phyloP scores from a whole-genome alignment of 92 coral and sea anemone species.

The Siderastrea siderea region DNA sequence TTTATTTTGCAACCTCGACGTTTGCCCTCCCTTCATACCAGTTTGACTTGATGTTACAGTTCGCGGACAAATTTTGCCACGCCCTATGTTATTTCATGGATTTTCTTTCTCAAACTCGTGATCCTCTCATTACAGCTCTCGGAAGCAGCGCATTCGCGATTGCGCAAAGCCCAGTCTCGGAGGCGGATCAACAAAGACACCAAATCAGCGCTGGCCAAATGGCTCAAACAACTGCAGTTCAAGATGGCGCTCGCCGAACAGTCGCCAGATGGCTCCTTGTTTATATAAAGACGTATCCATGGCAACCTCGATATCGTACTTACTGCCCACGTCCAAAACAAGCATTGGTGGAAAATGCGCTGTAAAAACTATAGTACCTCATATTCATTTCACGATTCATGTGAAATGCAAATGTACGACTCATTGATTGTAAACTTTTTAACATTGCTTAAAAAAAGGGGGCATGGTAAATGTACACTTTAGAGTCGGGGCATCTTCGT shows the following conservation, averaged over 20 bases:
- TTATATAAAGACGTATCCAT: constrained; percentile 8
- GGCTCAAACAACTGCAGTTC: constrained; percentile 97
- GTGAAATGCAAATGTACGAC: not conserved
- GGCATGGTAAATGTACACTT: too few relatives aligned
- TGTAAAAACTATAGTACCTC: too few relatives aligned
- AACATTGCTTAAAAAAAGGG: too few relatives aligned
- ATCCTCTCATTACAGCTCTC: constrained; percentile 60
- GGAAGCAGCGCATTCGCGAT: constrained; percentile 83
- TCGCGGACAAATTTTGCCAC: too few relatives aligned
- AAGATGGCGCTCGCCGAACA: constrained; percentile 97
- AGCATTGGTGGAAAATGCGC: not conserved
- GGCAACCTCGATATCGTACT: not conserved
- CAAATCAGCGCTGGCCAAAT: constrained; percentile 85
- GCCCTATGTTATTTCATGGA: too few relatives aligned
- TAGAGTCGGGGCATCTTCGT: too few relatives aligned
- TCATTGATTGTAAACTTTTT: too few relatives aligned
- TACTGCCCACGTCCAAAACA: not conserved
- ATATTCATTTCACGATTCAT: not conserved
- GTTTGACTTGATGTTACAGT: too few relatives aligned
- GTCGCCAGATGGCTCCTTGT: constrained; percentile 77
- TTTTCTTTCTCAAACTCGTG: not conserved
- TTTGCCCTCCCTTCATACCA: too few relatives aligned
- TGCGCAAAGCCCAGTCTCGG: constrained; percentile 92
- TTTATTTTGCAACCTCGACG: too few relatives aligned
- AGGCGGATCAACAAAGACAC: constrained; percentile 86